Conservation (phyloP, 1,140 invertebrate species). For the Pogonomyrmex californicus region DNA sequence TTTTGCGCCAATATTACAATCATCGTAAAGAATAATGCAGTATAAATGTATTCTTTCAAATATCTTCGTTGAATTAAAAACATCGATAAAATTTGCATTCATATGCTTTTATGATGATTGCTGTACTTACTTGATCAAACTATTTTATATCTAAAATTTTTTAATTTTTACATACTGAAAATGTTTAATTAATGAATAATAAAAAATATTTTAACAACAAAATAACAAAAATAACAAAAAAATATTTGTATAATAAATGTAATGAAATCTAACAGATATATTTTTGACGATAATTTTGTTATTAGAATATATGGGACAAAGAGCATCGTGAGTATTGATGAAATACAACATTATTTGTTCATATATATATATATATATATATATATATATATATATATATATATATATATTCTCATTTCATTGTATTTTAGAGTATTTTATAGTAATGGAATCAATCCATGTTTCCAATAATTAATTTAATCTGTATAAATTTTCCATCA, state of each 20-base stretch:
- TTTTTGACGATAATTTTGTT: not conserved
- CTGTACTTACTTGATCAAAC: not conserved
- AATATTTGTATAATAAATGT: not conserved
- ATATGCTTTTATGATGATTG: not conserved
- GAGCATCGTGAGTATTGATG: not conserved
- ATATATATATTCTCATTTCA: too few relatives aligned
- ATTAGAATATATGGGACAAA: not conserved
- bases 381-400: too few relatives aligned
- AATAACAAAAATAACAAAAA: not conserved
- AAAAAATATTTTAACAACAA: not conserved
- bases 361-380: not conserved
- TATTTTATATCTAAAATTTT: not conserved
- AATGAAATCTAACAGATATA: not conserved
- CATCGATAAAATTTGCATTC: not conserved
- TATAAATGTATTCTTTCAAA: slow-evolving; percentile 16
- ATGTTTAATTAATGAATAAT: not conserved
- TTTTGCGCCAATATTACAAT: slow-evolving; percentile 32
- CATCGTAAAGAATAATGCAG: not conserved
- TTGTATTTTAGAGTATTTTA: not conserved
- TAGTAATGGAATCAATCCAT: slow-evolving; percentile 21
- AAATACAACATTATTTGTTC: not conserved
- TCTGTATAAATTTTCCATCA: not conserved
- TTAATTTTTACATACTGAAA: not conserved
- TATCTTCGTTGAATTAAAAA: slow-evolving; percentile 9
- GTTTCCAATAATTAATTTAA: slow-evolving; percentile 51